These are phyloP conservation scores for Zoanthus solanderi DNA, from an alignment of 92 coral and sea anemone genomes.

Conservation along the genomic window DNA sequence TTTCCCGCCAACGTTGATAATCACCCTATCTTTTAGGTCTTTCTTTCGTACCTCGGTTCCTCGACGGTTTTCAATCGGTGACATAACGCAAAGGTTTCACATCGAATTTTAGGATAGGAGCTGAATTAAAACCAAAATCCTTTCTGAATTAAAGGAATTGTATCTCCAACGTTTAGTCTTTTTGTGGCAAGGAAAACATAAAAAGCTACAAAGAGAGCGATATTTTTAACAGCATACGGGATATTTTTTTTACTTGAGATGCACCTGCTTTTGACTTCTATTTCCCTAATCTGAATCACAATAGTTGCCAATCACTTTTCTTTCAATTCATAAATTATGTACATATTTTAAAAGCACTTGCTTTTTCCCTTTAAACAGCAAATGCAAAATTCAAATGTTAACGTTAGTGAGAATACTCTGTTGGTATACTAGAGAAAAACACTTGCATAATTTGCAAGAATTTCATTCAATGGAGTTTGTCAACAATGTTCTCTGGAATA, in stretches of 20 bases:
- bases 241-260: background rate
- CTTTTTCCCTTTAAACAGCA: background rate
- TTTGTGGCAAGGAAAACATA: slow-evolving; percentile 9
- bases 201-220: background rate
- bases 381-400: background rate
- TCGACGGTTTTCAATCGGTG: slow-evolving; percentile 73
- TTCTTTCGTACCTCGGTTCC: slow-evolving; percentile 70
- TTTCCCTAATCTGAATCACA: slow-evolving; percentile 15
- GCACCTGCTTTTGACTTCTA: slow-evolving; percentile 24
- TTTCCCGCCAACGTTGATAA: slow-evolving; percentile 94
- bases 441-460: background rate
- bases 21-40: slow-evolving; percentile 73
- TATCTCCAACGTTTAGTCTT: background rate
- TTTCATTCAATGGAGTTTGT: background rate
- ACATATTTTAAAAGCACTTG: slow-evolving; percentile 30
- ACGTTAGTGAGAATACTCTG: background rate
- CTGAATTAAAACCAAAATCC: background rate
- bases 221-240: slow-evolving; percentile 27
- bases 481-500: background rate
- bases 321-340: slow-evolving; percentile 33
- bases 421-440: background rate
- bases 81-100: slow-evolving; percentile 51
- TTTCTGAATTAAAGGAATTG: background rate
- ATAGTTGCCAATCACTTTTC: slow-evolving; percentile 28
- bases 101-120: background rate